Conservation (phyloP, 1,140 invertebrate genomes). For the Calephelis nemesis region DNA sequence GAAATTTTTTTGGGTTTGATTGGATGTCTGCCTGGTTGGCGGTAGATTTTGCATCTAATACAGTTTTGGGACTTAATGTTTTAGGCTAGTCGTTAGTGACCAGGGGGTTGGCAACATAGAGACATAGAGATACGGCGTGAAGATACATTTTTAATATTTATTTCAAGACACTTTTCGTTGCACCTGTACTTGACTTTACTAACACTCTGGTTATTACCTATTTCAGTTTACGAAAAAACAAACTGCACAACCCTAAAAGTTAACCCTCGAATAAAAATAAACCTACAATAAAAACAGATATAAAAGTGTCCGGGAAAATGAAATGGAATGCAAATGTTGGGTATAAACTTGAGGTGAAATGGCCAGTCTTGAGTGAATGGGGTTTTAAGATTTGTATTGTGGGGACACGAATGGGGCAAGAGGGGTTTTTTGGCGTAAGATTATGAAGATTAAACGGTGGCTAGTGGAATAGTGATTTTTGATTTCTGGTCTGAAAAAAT, state of each 20-base stretch:
- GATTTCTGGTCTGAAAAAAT: too few species aligned
- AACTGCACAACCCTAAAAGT: conserved; percentile 50
- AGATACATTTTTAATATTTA: not conserved
- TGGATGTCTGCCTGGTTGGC: too few species aligned
- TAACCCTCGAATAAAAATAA: conserved; percentile 61
- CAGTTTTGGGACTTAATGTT: too few species aligned
- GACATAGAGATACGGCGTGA: too few species aligned
- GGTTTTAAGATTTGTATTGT: conserved; percentile 30
- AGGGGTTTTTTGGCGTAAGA: too few species aligned
- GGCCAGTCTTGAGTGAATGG: conserved; percentile 24
- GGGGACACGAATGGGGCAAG: not conserved
- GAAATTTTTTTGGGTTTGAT: too few species aligned
- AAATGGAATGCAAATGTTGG: conserved; percentile 72
- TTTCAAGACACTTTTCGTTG: not conserved
- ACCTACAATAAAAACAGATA: conserved; percentile 61
- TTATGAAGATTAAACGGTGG: too few species aligned
- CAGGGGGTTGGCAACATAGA: too few species aligned
- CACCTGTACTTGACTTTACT: conserved; percentile 1
- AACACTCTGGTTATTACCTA: conserved; percentile 6
- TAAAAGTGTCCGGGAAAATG: conserved; percentile 62
- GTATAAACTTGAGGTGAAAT: conserved; percentile 39
- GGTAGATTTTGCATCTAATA: too few species aligned
- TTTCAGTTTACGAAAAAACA: conserved; percentile 39
- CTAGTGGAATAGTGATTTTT: too few species aligned
- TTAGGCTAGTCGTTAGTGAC: too few species aligned